phyloP scores from a whole-genome alignment of 2,888 invertebrate species.

The Microchrysa polita region DNA sequence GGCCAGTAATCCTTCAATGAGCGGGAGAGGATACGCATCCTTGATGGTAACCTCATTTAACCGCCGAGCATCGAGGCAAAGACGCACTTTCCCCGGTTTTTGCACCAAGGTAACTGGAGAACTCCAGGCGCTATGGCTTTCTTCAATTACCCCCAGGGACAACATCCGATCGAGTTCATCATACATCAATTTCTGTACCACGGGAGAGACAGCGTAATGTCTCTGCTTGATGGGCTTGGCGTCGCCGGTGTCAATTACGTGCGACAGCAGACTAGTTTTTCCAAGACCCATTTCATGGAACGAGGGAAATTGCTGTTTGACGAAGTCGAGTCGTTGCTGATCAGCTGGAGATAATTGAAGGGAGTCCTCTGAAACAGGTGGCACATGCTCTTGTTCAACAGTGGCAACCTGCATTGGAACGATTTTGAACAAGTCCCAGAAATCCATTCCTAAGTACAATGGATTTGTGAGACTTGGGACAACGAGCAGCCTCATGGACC shows the following conservation, averaged over 20 bases:
- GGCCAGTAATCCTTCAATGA: no score
- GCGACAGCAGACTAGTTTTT: background rate
- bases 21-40: conserved; percentile 54
- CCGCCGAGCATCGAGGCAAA: conserved; percentile 49
- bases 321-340: no score
- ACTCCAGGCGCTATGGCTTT: background rate
- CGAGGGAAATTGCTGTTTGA: conserved; percentile 1
- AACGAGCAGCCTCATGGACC: background rate
- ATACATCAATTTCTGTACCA: background rate
- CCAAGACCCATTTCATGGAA: background rate
- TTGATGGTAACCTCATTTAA: conserved; percentile 52
- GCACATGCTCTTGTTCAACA: no score
- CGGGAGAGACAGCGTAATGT: no score
- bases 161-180: background rate
- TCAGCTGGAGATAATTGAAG: background rate
- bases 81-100: background rate
- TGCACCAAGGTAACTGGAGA: background rate
- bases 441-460: background rate
- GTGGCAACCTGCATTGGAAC: no score
- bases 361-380: background rate
- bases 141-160: no score
- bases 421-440: background rate
- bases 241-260: background rate
- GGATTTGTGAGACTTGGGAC: no score
- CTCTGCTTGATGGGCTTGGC: no score